These are phyloP conservation scores for Blastomussa wellsi DNA, from an alignment of 92 coral and sea anemone genomes.

Conservation along the genomic window DNA sequence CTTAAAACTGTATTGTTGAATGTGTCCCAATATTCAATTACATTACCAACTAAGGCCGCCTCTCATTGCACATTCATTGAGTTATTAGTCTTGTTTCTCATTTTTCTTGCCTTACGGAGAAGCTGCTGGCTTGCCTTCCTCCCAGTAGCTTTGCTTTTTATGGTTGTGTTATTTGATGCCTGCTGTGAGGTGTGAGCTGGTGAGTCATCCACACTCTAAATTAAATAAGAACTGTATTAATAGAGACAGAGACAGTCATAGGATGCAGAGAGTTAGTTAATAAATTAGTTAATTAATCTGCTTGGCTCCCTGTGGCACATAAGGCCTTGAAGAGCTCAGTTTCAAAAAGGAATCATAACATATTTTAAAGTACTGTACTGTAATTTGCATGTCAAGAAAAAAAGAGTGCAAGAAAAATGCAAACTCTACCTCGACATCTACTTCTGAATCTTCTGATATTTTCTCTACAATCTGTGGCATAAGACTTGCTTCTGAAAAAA, in stretches of 20 bases:
- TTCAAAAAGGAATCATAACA: too few relatives aligned
- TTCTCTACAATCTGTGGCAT: constrained; percentile 76
- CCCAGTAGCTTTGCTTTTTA: neutral
- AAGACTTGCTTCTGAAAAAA: constrained; percentile 47
- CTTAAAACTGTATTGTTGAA: neutral
- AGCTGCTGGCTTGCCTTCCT: constrained; percentile 29
- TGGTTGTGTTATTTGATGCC: neutral
- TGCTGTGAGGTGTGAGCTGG: neutral
- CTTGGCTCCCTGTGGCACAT: too few relatives aligned
- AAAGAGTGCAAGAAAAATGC: neutral
- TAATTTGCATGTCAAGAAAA: neutral
- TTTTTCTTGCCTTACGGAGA: constrained; percentile 42
- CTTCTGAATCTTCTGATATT: constrained; percentile 78
- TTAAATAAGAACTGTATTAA: neutral
- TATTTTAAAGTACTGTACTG: too few relatives aligned
- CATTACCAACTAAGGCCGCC: neutral
- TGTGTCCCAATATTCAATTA: neutral
- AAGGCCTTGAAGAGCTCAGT: too few relatives aligned
- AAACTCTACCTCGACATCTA: constrained; percentile 73
- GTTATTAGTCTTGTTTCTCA: constrained; percentile 5
- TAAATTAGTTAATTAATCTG: too few relatives aligned
- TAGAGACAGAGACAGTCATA: neutral
- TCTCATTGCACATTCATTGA: neutral
- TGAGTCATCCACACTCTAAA: constrained; percentile 38
- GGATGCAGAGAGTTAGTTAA: too few relatives aligned